Percentiles rank a stretch among this genome's conserved stretches.
These are phyloP conservation scores for Heliconius hewitsoni DNA, from an alignment of 1,140 invertebrate genomes.

Conservation along the genomic window DNA sequence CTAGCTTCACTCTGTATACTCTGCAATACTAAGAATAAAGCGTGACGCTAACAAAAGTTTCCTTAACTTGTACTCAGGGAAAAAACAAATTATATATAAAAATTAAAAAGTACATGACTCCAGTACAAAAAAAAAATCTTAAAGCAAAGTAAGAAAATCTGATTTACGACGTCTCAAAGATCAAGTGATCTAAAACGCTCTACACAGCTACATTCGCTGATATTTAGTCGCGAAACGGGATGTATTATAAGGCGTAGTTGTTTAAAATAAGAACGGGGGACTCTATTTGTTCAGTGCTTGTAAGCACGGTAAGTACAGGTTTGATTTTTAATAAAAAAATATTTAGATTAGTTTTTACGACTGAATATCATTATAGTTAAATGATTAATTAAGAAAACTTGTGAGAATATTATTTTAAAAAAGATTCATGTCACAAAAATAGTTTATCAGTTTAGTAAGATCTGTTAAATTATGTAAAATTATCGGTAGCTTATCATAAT, in stretches of 20 bases:
- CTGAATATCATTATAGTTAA: background rate
- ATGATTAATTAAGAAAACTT: background rate
- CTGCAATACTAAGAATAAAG: too few species aligned
- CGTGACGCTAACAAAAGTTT: too few species aligned
- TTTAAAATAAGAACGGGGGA: conserved; percentile 76
- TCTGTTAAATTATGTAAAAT: background rate
- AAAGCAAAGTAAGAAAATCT: background rate
- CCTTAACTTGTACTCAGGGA: too few species aligned
- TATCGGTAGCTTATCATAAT: conserved; percentile 1
- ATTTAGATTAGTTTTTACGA: background rate
- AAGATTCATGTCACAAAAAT: background rate
- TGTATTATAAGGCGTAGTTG: conserved; percentile 80
- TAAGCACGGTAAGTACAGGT: conserved; percentile 34
- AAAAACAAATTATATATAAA: background rate
- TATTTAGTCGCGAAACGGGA: conserved; percentile 81
- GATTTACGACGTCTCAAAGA: conserved; percentile 14
- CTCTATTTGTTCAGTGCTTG: conserved; percentile 40
- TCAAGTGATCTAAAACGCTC: conserved; percentile 41
- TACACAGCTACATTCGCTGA: conserved; percentile 75
- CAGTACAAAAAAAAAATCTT: background rate
- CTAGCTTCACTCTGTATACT: too few species aligned
- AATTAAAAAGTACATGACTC: background rate
- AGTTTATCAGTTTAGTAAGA: background rate
- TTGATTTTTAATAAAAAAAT: conserved; percentile 50
- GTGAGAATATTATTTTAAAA: background rate